Percentiles rank a stretch among this genome's conserved stretches.
These are phyloP conservation scores for Melanotaenia parkinsoni DNA, from an alignment of 2,797 vertebrate genomes.

Conservation along the genomic window DNA sequence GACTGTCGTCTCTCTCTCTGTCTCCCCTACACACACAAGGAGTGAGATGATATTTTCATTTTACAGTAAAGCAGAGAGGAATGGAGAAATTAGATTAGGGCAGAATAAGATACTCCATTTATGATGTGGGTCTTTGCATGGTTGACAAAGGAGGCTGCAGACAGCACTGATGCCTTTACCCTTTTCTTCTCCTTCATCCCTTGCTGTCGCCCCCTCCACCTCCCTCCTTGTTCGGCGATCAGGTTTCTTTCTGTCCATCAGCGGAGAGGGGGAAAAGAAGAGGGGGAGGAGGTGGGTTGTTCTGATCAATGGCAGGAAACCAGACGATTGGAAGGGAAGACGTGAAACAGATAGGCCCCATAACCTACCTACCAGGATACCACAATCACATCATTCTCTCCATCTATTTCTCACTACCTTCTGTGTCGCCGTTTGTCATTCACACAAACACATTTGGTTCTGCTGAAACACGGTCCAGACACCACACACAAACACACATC, in stretches of 20 bases:
- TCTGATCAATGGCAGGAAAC: conserved; percentile 99
- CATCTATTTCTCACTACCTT: conserved; percentile 46
- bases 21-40: conserved; percentile 17
- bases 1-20: conserved; percentile 22
- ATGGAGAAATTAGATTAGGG: conserved; percentile 76
- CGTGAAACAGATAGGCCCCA: conserved; percentile 91
- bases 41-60: conserved; percentile 75
- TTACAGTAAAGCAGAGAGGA: conserved; percentile 72
- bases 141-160: conserved; percentile 69
- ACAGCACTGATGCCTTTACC: conserved; percentile 72
- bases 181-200: conserved; percentile 72
- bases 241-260: conserved; percentile 94
- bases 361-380: conserved; percentile 64
- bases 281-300: conserved; percentile 82
- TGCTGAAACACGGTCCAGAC: conserved; percentile 44
- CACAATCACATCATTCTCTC: conserved; percentile 56
- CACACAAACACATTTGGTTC: conserved; percentile 17
- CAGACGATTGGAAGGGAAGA: conserved; percentile 93
- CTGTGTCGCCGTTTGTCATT: conserved; percentile 44
- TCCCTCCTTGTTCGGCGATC: conserved; percentile 79
- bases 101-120: conserved; percentile 75
- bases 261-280: conserved; percentile 83
- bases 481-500: conserved; percentile 58
- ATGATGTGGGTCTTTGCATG: conserved; percentile 70
- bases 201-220: background rate